Evolutionary conservation across 2,113 vertebrate species (phyloP).

Genomic region (Gallinago undulata): DNA sequence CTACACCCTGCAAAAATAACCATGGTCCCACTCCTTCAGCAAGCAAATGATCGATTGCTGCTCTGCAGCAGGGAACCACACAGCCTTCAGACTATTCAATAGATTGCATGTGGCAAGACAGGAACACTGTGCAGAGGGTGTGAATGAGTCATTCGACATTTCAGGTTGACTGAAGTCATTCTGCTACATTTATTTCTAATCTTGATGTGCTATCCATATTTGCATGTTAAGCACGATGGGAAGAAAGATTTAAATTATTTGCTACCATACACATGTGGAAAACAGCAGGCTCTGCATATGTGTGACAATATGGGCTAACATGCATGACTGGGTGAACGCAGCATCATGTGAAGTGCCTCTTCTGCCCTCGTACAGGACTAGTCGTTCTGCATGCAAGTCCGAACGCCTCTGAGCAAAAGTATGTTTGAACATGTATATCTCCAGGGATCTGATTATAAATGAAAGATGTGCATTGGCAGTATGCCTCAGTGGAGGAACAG

Average conservation of each 20-base stretch:
- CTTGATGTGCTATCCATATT: constrained; percentile 61
- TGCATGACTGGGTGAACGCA: neutral
- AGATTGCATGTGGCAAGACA: constrained; percentile 49
- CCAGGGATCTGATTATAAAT: neutral
- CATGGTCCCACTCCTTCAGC: neutral
- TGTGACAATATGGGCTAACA: neutral
- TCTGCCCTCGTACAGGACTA: neutral
- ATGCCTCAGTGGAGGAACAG: neutral
- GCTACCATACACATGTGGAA: neutral
- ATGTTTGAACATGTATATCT: neutral
- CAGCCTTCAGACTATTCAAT: constrained; percentile 14
- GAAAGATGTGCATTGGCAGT: neutral
- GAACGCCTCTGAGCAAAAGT: neutral
- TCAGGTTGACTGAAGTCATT: constrained; percentile 74
- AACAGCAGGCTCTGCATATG: neutral
- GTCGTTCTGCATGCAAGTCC: neutral
- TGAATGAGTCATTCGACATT: constrained; percentile 76
- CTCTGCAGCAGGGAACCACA: neutral
- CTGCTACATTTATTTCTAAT: constrained; percentile 71
- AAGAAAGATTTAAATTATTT: constrained; percentile 33
- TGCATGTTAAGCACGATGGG: constrained; percentile 30
- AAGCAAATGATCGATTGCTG: neutral
- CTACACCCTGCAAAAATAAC: neutral
- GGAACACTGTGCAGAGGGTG: constrained; percentile 58
- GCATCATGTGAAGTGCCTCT: neutral